These are phyloP conservation scores for Clarias magur DNA, from an alignment of 2,113 vertebrate genomes.

Conservation along the genomic window DNA sequence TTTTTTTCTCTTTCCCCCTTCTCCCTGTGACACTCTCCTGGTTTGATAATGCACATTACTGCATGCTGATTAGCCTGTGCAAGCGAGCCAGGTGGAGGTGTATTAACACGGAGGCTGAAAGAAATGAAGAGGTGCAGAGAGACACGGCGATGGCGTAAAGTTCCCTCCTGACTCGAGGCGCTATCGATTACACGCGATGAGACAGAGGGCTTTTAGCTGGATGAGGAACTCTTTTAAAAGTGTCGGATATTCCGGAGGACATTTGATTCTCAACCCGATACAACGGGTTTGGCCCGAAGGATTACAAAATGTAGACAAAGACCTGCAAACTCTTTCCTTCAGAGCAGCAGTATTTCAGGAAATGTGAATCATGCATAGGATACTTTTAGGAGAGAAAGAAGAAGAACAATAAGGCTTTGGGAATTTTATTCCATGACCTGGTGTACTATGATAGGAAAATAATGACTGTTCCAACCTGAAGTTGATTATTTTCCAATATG, in stretches of 20 bases:
- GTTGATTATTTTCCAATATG: not conserved
- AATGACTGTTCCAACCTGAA: not conserved
- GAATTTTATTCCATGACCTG: no score
- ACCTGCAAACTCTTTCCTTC: not conserved
- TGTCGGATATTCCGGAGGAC: not conserved
- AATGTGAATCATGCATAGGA: not conserved
- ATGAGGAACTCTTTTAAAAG: not conserved
- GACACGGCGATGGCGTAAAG: slow-evolving; percentile 22
- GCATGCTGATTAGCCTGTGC: slow-evolving; percentile 55
- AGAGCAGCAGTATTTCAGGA: not conserved
- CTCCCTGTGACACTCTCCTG: not conserved
- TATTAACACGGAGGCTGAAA: slow-evolving; percentile 38
- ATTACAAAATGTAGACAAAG: not conserved
- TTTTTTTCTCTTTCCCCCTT: not conserved
- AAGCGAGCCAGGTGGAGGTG: slow-evolving; percentile 27
- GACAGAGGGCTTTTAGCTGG: slow-evolving; percentile 13
- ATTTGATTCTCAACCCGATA: not conserved
- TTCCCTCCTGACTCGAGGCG: slow-evolving; percentile 17
- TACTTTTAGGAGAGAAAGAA: not conserved
- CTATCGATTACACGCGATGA: slow-evolving; percentile 9
- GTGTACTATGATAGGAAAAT: not conserved
- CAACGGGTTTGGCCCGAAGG: not conserved
- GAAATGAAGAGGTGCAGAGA: slow-evolving; percentile 54
- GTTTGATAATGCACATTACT: slow-evolving; percentile 42
- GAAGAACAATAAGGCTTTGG: not conserved